Evolutionary conservation across 2,113 vertebrate genomes (phyloP).

Genomic region (Perca flavescens): DNA sequence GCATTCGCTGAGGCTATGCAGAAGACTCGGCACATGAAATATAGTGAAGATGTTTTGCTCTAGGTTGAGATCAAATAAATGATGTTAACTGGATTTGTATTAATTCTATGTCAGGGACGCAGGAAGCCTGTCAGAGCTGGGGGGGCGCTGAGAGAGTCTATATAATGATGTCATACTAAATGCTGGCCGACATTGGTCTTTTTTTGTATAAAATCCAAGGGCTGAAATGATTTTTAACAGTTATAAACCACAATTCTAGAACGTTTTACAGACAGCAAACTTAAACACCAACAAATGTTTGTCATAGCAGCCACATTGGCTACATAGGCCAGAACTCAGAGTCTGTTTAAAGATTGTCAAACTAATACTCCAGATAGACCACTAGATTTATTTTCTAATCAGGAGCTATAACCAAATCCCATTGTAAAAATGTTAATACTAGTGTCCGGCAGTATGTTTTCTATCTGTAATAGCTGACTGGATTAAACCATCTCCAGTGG

Average conservation of each 20-base stretch:
- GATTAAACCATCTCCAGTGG: neutral
- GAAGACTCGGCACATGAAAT: neutral
- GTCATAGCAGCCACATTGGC: neutral
- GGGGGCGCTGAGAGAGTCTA: neutral
- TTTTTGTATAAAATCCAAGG: neutral
- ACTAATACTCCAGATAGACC: too few relatives aligned
- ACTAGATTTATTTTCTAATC: neutral
- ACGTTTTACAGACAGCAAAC: neutral
- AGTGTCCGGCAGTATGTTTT: neutral
- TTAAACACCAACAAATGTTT: neutral
- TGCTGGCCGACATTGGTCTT: too few relatives aligned
- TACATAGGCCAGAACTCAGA: neutral
- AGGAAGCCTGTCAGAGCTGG: neutral
- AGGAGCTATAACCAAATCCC: neutral
- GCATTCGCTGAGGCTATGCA: slow-evolving; percentile 10
- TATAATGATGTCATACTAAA: neutral
- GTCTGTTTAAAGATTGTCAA: neutral
- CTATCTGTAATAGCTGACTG: neutral
- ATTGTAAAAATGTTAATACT: neutral
- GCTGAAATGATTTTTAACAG: neutral
- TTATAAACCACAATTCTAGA: neutral
- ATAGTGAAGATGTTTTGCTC: neutral
- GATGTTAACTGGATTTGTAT: neutral
- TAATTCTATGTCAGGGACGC: neutral
- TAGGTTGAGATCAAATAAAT: neutral